Base-by-base conservation (phyloP, 2,888 invertebrate genomes). In the Arrhopalites spinosus region DNA sequence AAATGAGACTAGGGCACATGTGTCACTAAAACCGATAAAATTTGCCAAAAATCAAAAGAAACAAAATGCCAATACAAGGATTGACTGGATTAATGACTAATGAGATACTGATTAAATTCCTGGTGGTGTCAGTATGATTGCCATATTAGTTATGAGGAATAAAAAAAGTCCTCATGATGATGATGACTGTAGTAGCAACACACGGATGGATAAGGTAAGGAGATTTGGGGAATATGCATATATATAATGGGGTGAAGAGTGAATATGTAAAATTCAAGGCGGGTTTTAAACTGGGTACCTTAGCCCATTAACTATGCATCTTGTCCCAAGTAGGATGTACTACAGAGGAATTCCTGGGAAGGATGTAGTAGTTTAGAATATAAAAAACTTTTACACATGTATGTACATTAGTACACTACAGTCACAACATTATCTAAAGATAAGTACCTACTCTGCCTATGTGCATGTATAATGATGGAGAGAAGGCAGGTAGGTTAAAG, bases 231-330 rank as follows among this genome's bases (percentile, higher is more conserved):
- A 36, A 66, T 74, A 74, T 74, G 74, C 74, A 74, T 74, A 73
- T 47, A 67, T 25, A 68, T 27, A 15, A 27, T 23, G 36, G 20
- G 36, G 11, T 36, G 36, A 11, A 36, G 36, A 47, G n/a, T n/a
- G 66, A n/a, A 66, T 73, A 73, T 61, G 73, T 73, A 73, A 73
- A 73, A 66, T 74, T 68, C 23, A n/a, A 47, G 45, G 25, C 66
- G 36, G 64, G 53, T 67, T 73, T 47, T 61, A 5, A n/a, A 61
- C 59, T 47, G 50, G 59, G 68, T 67, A 68, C 74, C 74, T 74
- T 68, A 74, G 74, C 68, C 74, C 68, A 74, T 73, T 73, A 73
- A 43, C 50, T 66, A 66, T 73, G 73, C 73, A 73, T 73, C 73
- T 66, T 64, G 25, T 30, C 11, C 2, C 29, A 47, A 64, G 36